Percentiles rank a stretch among this genome's conserved stretches.
These are phyloP conservation scores for Radopholus similis DNA, from an alignment of 1,140 invertebrate genomes.

Conservation along the genomic window DNA sequence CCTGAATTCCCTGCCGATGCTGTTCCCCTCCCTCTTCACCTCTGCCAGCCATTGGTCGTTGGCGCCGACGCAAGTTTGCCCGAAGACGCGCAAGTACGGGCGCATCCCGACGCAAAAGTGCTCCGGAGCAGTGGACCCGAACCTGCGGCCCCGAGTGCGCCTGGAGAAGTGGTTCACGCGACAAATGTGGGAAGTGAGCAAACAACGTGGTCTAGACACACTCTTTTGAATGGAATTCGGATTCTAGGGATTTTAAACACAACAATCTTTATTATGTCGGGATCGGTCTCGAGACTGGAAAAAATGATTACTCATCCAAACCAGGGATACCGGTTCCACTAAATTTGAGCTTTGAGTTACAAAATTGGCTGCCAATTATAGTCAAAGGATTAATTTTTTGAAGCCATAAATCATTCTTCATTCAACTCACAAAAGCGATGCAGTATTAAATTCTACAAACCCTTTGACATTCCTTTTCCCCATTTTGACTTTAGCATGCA, in stretches of 20 bases:
- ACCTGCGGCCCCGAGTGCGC: slow-evolving; percentile 23
- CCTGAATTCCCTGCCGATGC: neutral
- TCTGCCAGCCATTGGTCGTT: neutral
- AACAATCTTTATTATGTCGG: too few species aligned
- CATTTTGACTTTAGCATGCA: too few species aligned
- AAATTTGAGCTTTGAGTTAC: too few species aligned
- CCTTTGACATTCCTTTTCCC: too few species aligned
- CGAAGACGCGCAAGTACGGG: neutral
- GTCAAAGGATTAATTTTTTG: too few species aligned
- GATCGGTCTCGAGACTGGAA: too few species aligned
- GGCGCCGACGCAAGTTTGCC: neutral
- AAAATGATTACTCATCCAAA: too few species aligned
- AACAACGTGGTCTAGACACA: slow-evolving; percentile 32
- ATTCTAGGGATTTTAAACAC: neutral
- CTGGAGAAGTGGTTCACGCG: slow-evolving; percentile 39
- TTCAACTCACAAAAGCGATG: too few species aligned
- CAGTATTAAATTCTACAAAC: too few species aligned
- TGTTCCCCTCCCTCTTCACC: neutral
- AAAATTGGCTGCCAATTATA: too few species aligned
- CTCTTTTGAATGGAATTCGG: slow-evolving; percentile 32
- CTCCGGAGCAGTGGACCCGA: slow-evolving; percentile 18
- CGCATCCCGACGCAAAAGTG: neutral
- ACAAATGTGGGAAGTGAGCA: slow-evolving; percentile 34
- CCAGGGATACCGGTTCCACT: too few species aligned
- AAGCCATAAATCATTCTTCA: too few species aligned